Percentiles rank a stretch among this genome's conserved stretches.
These are phyloP conservation scores for Bombus waltoni DNA, from an alignment of 1,140 invertebrate genomes.

Conservation along the genomic window DNA sequence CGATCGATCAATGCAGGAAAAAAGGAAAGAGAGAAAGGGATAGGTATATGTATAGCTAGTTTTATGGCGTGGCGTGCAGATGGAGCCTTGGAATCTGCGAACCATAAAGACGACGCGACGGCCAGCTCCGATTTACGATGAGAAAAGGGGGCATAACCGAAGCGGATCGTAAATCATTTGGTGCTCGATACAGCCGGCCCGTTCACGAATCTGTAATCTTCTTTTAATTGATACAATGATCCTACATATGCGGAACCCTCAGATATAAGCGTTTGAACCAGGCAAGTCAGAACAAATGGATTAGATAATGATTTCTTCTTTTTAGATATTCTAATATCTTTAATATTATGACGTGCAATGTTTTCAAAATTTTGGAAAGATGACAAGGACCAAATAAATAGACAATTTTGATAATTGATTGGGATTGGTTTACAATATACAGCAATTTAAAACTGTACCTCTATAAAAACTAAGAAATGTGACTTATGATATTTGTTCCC, in stretches of 20 bases:
- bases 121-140: conserved; percentile 36
- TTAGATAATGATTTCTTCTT: too few relatives aligned
- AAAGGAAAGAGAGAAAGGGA: background rate
- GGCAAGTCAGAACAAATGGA: background rate
- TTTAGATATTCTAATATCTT: too few relatives aligned
- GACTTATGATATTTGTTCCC: background rate
- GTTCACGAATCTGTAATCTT: conserved; percentile 1
- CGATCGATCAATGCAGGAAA: conserved; percentile 46
- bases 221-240: background rate
- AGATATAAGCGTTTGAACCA: background rate
- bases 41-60: conserved; percentile 18
- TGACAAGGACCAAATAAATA: too few relatives aligned
- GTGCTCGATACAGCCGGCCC: background rate
- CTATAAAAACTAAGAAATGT: background rate
- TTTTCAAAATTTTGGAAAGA: too few relatives aligned
- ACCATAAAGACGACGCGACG: conserved; percentile 34
- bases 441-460: background rate
- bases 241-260: background rate
- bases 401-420: too few relatives aligned
- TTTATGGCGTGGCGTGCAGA: conserved; percentile 50
- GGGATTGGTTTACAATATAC: too few relatives aligned
- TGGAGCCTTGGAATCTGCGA: conserved; percentile 29
- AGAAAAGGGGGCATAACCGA: conserved; percentile 30
- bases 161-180: conserved; percentile 14
- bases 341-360: too few relatives aligned